These are phyloP conservation scores for Dromococcyx pavoninus DNA, from an alignment of 2,797 vertebrate species.

Conservation along the genomic window DNA sequence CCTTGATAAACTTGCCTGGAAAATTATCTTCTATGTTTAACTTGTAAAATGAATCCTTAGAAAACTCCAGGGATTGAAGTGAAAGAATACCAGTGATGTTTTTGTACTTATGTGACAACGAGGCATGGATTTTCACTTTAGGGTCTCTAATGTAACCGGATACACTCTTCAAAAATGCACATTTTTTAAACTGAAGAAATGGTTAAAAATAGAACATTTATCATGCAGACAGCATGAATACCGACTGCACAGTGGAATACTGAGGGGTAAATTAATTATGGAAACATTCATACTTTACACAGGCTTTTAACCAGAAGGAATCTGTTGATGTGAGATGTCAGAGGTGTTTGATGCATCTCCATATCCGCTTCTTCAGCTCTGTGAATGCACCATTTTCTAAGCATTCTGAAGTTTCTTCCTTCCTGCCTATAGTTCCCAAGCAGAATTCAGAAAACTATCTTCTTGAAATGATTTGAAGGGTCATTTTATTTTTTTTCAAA, in stretches of 20 bases:
- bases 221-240: neutral
- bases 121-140: conserved; percentile 39
- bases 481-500: neutral
- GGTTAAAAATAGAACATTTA: neutral
- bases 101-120: conserved; percentile 32
- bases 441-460: neutral
- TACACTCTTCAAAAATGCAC: neutral
- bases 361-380: neutral
- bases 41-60: neutral
- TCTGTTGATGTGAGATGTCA: neutral
- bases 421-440: neutral
- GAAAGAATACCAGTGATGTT: conserved; percentile 20
- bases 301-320: neutral
- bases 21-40: neutral
- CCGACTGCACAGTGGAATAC: fast-evolving
- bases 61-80: neutral
- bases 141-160: neutral
- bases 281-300: neutral
- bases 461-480: neutral
- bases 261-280: neutral
- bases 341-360: neutral
- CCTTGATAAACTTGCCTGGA: neutral
- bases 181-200: neutral
- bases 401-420: neutral
- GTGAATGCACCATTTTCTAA: neutral